Evolutionary conservation across 2,113 vertebrate species (phyloP).

Genomic region (Paradoxurus hermaphroditus): DNA sequence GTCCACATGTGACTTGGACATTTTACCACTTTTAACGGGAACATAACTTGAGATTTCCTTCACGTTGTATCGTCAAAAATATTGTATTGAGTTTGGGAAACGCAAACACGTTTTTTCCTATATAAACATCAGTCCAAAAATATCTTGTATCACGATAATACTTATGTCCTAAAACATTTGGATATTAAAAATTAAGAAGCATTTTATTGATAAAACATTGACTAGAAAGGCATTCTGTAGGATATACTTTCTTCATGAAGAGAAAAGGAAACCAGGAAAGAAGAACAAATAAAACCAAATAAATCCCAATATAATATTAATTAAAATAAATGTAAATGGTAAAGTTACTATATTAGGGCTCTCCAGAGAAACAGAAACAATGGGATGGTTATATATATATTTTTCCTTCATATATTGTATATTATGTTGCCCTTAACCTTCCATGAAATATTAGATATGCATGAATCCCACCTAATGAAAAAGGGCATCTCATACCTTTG

Average conservation of each 20-base stretch:
- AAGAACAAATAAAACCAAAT: background rate
- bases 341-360: background rate
- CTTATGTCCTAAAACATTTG: background rate
- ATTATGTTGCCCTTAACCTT: background rate
- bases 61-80: background rate
- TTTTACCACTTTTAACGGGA: background rate
- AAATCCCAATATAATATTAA: background rate
- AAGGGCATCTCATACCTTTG: background rate
- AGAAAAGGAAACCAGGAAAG: background rate
- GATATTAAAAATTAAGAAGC: background rate
- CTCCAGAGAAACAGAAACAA: background rate
- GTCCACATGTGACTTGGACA: background rate
- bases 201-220: background rate
- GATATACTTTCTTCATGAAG: background rate
- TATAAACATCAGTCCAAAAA: background rate
- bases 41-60: background rate
- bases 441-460: background rate
- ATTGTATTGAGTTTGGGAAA: background rate
- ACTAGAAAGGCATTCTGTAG: background rate
- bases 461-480: background rate
- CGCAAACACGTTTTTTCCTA: background rate
- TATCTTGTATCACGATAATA: background rate
- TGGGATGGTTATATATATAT: background rate
- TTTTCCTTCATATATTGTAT: background rate
- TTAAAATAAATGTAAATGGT: background rate